Percentiles rank a stretch among this genome's conserved stretches.
phyloP scores from a whole-genome alignment of 2,113 vertebrate genomes.

The Thryonomys swinderianus region DNA sequence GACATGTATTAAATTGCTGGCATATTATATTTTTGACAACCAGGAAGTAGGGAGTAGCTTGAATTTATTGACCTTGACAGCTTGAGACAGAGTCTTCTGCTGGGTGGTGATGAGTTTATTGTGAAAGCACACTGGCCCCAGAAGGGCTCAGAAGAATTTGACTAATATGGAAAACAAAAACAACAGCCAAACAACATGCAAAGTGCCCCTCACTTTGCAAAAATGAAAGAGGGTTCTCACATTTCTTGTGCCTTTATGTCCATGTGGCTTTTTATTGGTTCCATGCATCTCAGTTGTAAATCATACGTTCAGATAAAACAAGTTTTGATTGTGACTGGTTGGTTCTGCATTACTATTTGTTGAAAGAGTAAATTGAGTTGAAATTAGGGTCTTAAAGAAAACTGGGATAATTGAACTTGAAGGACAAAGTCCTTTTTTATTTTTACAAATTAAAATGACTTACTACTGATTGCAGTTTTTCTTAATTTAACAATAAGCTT shows the following conservation, averaged over 20 bases:
- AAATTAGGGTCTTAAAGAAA: not conserved
- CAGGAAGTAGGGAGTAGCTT: too few species aligned
- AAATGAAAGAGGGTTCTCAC: not conserved
- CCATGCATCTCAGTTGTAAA: not conserved
- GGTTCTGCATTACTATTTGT: not conserved
- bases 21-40: not conserved
- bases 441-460: not conserved
- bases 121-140: not conserved
- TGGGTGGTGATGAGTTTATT: not conserved
- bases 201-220: too few species aligned
- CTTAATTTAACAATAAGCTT: not conserved
- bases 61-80: too few species aligned
- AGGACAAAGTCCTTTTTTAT: not conserved
- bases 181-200: not conserved
- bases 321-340: not conserved
- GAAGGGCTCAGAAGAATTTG: constrained; percentile 1
- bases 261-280: not conserved
- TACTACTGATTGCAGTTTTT: not conserved
- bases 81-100: not conserved
- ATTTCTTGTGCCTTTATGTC: not conserved
- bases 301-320: not conserved
- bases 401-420: not conserved
- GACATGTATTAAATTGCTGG: not conserved
- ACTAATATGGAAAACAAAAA: not conserved
- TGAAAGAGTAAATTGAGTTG: constrained; percentile 27